Base-by-base conservation (phyloP, 2,797 vertebrate genomes). In the Pterois miles region DNA sequence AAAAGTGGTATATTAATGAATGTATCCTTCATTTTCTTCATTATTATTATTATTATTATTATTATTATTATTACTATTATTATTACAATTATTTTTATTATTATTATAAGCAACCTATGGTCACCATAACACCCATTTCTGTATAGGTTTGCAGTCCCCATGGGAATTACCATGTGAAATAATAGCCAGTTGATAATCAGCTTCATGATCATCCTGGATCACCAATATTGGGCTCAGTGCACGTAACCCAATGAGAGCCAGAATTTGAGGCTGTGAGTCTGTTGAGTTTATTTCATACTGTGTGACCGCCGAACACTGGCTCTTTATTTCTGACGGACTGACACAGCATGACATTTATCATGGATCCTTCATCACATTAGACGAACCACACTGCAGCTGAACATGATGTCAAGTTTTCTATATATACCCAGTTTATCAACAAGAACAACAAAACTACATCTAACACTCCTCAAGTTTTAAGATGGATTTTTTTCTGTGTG, bases 291-390 rank as follows among this genome's bases (percentile, higher is more conserved):
- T 43, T 46, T 53, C 27, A 27, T 52, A 5, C 52, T 23, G 40
- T 23, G 38, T 31, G 5, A 18, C 34, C 75, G 23, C 18, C n/a
- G 11, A 59, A 59, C 31, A 36, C 31, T 4, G 22, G 57, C 58
- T 65, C 40, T 81, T 71, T 80, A 65, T 65, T 64, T 72, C 22
- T 46, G 20, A 57, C 14, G 11, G 46, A 62, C 20, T 1, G 20
- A 34, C 25, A 62, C n/a, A 74, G 11, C 1, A 23, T 83, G 60
- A 71, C 31, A 81, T 84, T 74, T 67, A 58, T 10, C 12, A 29
- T 5, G 8, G 53, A 18, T 1, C 14, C 75, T 50, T 43, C 3
- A 53, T 70, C 40, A 43, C 40, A 8, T 43, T 23, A 57, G 33
- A 60, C 67, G 3, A 70, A 23, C 40, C 40, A 27, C 33, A 22